Conservation (phyloP, 1,140 invertebrate species). For the Drosophila mayri region DNA sequence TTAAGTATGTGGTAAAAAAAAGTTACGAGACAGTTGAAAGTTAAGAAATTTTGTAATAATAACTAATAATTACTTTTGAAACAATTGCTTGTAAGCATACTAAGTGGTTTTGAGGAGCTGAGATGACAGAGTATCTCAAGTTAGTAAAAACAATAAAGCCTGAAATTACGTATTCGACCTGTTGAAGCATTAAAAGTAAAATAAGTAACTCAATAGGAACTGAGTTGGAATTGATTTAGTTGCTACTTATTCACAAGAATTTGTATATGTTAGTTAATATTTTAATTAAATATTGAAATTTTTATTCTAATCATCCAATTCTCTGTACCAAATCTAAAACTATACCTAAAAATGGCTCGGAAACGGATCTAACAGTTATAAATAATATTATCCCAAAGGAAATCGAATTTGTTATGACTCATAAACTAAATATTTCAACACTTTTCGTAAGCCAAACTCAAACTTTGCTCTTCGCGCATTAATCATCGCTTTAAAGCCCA, state of each 20-base stretch:
- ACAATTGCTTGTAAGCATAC: background rate
- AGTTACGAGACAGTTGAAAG: background rate
- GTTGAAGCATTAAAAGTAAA: background rate
- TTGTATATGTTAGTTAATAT: too few relatives aligned
- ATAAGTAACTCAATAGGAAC: background rate
- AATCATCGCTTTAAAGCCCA: conserved; percentile 22
- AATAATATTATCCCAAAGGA: background rate
- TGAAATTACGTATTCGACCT: background rate
- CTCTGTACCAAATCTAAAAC: too few relatives aligned
- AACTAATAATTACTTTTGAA: background rate
- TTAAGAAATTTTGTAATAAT: background rate
- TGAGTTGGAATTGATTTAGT: background rate
- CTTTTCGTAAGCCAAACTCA: conserved; percentile 17
- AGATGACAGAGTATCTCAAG: background rate
- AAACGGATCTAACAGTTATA: background rate
- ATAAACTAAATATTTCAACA: conserved; percentile 16
- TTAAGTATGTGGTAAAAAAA: background rate
- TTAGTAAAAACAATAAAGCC: background rate
- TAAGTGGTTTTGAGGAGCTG: background rate
- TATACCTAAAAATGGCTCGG: background rate
- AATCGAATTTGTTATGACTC: conserved; percentile 16
- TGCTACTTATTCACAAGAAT: too few relatives aligned
- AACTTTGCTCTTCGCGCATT: conserved; percentile 11
- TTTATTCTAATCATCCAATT: too few relatives aligned
- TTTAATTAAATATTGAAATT: too few relatives aligned